These are phyloP conservation scores for Cryptocheilus praepositus DNA, from an alignment of 2,888 invertebrate genomes.

Conservation along the genomic window DNA sequence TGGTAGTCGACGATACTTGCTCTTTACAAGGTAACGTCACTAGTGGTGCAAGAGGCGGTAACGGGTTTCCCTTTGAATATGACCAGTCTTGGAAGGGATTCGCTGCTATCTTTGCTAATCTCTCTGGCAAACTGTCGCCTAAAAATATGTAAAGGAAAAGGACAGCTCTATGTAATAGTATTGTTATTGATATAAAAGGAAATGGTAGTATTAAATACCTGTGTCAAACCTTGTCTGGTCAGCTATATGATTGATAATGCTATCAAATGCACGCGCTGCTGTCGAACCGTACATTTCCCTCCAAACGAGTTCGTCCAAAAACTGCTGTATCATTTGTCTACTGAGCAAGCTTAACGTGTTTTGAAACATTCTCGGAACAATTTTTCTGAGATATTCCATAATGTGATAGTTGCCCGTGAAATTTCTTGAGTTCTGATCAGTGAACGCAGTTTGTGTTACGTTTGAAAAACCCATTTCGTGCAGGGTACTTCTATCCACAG, in stretches of 20 bases:
- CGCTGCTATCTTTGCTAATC: conserved; percentile 75
- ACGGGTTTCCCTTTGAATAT: conserved; percentile 54
- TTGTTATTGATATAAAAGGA: conserved; percentile 3
- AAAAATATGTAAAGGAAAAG: conserved; percentile 32
- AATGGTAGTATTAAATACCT: conserved; percentile 67
- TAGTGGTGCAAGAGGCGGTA: conserved; percentile 58
- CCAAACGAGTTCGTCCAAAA: conserved; percentile 93
- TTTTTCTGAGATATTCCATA: conserved; percentile 90
- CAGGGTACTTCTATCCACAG: conserved; percentile 88
- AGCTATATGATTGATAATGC: conserved; percentile 85
- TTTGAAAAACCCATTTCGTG: conserved; percentile 87
- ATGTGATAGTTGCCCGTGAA: conserved; percentile 84
- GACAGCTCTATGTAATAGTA: too few relatives aligned
- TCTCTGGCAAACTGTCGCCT: conserved; percentile 73
- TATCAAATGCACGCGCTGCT: conserved; percentile 87
- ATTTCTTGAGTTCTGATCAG: conserved; percentile 75
- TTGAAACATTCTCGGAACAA: conserved; percentile 94
- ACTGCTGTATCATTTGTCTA: conserved; percentile 91
- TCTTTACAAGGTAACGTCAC: conserved; percentile 46
- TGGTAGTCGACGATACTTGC: conserved; percentile 15
- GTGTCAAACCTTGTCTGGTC: conserved; percentile 85
- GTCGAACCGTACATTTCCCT: conserved; percentile 89
- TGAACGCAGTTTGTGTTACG: conserved; percentile 80
- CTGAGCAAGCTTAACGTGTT: conserved; percentile 89
- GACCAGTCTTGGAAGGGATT: conserved; percentile 84